Percentiles rank a stretch among this genome's conserved stretches.
phyloP scores from a whole-genome alignment of 1,140 invertebrate genomes.

The Anadara kagoshimensis region DNA sequence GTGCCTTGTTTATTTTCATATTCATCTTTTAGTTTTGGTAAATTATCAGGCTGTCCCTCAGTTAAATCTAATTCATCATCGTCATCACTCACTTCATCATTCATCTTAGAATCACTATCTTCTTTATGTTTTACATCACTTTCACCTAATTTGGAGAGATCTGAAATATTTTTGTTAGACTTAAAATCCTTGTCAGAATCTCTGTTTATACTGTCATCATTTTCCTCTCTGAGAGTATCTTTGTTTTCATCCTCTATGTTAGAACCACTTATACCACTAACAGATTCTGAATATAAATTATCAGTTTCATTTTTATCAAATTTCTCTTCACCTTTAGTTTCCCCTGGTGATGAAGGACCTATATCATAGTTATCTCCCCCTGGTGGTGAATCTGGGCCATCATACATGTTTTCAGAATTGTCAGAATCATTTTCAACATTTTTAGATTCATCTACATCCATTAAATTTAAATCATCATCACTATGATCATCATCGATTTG shows the following conservation, averaged over 20 bases:
- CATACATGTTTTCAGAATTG: slow-evolving; percentile 5
- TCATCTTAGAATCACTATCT: slow-evolving; percentile 26
- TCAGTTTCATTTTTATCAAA: neutral
- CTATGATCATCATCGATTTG: neutral
- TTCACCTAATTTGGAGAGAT: no score
- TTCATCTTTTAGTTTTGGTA: neutral
- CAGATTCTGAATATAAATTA: neutral
- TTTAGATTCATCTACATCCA: slow-evolving; percentile 15
- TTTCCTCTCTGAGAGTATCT: neutral
- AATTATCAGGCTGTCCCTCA: neutral
- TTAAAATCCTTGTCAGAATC: no score
- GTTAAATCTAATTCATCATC: slow-evolving; percentile 7
- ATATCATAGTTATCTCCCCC: slow-evolving; percentile 1
- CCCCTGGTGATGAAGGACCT: neutral
- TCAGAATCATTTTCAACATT: slow-evolving; percentile 10
- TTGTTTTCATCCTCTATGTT: neutral
- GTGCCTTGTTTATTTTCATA: neutral
- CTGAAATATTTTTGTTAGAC: no score
- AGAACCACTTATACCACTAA: neutral
- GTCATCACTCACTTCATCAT: slow-evolving; percentile 24
- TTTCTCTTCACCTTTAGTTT: neutral
- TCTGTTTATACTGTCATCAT: neutral
- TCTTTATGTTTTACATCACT: neutral
- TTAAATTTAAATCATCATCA: slow-evolving; percentile 2
- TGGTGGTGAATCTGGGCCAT: slow-evolving; percentile 7